Evolutionary conservation across 1,140 invertebrate species (phyloP).

Genomic region (Cydia amplana): DNA sequence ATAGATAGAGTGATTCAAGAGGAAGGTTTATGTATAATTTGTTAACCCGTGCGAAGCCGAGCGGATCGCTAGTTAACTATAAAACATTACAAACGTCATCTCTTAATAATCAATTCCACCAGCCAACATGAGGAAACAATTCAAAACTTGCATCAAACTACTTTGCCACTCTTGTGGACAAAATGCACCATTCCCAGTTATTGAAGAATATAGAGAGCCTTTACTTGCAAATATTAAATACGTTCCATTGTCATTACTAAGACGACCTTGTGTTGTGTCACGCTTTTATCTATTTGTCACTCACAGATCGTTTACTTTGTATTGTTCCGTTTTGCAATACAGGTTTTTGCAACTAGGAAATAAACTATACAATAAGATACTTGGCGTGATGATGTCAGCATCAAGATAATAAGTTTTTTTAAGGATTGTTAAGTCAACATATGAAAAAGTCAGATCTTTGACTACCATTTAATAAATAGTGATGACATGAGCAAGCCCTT

Average conservation of each 20-base stretch:
- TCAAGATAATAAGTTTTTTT: neutral
- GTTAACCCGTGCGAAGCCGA: no score
- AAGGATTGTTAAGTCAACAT: neutral
- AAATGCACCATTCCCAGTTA: no score
- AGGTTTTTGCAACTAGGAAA: conserved; percentile 25
- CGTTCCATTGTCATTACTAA: neutral
- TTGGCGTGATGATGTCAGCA: neutral
- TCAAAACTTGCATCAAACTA: no score
- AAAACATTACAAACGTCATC: no score
- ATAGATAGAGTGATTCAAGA: no score
- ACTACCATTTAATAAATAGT: neutral
- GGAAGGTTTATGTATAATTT: no score
- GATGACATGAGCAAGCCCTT: neutral
- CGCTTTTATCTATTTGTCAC: conserved; percentile 12
- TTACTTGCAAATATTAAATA: no score
- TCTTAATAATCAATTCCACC: no score
- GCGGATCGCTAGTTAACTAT: no score
- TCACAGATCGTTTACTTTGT: conserved; percentile 22
- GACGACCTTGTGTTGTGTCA: neutral
- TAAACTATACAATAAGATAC: neutral
- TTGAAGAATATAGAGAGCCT: no score
- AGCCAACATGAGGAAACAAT: no score
- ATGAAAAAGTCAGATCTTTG: neutral
- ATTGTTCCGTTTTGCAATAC: conserved; percentile 15
- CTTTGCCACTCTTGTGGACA: no score